Evolutionary conservation across 2,113 vertebrate genomes (phyloP).

Genomic region (Gopherus evgoodei): DNA sequence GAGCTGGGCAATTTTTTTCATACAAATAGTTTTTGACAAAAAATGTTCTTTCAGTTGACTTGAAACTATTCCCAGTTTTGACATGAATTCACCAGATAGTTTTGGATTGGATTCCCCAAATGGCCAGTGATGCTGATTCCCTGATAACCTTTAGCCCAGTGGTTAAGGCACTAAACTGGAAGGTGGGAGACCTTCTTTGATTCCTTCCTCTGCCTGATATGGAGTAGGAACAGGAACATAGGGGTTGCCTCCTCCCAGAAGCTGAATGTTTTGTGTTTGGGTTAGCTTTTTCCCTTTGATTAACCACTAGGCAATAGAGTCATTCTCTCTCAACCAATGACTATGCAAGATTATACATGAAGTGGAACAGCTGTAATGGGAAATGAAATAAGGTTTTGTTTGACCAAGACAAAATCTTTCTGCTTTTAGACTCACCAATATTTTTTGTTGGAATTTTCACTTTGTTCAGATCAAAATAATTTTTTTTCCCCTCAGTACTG

Average conservation of each 20-base stretch:
- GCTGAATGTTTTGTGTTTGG: neutral
- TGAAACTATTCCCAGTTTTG: neutral
- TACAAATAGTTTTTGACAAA: neutral
- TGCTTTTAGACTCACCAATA: neutral
- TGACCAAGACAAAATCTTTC: neutral
- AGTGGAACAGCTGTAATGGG: neutral
- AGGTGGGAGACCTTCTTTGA: neutral
- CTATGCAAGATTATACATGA: neutral
- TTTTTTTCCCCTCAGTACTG: neutral
- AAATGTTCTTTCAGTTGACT: neutral
- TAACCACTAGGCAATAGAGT: neutral
- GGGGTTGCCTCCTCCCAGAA: neutral
- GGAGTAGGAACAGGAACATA: neutral
- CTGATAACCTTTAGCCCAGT: neutral
- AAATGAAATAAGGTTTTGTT: neutral
- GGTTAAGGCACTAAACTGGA: neutral
- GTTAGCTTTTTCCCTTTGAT: neutral
- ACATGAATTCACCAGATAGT: neutral
- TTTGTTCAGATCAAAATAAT: neutral
- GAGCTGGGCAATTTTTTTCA: neutral
- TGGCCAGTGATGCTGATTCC: neutral
- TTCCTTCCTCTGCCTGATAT: neutral
- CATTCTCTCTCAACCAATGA: neutral
- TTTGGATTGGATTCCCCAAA: neutral
- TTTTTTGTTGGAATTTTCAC: neutral